Conservation (phyloP, 2,888 invertebrate genomes). For the Gastrophysa polygoni region DNA sequence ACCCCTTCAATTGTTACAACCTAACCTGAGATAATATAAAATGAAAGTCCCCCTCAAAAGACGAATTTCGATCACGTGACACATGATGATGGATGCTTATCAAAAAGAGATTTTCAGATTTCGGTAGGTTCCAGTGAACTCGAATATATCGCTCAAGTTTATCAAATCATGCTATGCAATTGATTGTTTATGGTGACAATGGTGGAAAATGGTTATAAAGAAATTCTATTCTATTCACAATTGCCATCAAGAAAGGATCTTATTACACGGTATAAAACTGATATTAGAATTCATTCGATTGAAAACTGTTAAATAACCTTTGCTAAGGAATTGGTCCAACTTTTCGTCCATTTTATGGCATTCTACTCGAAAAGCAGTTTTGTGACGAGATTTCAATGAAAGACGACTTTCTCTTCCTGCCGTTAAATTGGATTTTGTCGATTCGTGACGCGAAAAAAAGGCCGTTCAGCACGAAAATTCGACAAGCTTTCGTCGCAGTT, state of each 20-base stretch:
- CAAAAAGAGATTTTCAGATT: neutral
- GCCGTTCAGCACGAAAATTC: neutral
- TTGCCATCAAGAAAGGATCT: neutral
- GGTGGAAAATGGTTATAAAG: no score
- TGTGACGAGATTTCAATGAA: neutral
- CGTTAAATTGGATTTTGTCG: neutral
- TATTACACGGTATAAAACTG: neutral
- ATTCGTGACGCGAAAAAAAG: neutral
- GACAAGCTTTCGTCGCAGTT: neutral
- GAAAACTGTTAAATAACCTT: neutral
- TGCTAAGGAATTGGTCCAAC: neutral
- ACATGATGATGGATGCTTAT: neutral
- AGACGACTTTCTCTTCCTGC: neutral
- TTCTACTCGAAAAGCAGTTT: neutral
- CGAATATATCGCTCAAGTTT: no score
- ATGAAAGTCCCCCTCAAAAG: neutral
- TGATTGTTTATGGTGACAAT: no score
- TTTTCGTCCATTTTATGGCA: neutral
- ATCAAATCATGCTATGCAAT: no score
- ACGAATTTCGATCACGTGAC: neutral
- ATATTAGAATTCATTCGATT: neutral
- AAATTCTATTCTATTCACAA: no score
- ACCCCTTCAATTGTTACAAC: neutral
- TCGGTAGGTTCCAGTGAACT: neutral
- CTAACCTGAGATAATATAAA: slow-evolving; percentile 5